A percentile compares a stretch with the other conserved stretches of the same genome.
Conservation (phyloP, 2,113 vertebrate genomes). For the Myodes glareolus region DNA sequence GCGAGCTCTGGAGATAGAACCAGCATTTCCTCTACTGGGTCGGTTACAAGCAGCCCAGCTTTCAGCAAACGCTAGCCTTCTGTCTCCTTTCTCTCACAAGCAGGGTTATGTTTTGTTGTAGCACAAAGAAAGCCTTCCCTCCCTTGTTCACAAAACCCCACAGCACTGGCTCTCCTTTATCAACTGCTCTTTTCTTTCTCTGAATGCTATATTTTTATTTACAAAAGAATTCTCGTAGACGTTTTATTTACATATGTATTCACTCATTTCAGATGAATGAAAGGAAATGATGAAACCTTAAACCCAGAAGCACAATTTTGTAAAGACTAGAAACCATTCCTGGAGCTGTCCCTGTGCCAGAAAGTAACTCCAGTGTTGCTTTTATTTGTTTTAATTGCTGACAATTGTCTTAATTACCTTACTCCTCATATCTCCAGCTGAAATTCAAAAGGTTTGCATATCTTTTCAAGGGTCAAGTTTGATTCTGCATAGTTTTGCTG, state of each 20-base stretch:
- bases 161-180: slow-evolving; percentile 81
- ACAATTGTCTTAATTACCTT: slow-evolving; percentile 47
- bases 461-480: slow-evolving; percentile 34
- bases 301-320: slow-evolving; percentile 63
- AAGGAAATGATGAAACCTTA: slow-evolving; percentile 54
- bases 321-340: slow-evolving; percentile 27
- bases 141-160: slow-evolving; percentile 83
- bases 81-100: slow-evolving; percentile 84
- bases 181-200: slow-evolving; percentile 86
- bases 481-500: slow-evolving; percentile 53
- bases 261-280: slow-evolving; percentile 65
- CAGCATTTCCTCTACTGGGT: slow-evolving; percentile 82
- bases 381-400: slow-evolving; percentile 50
- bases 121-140: slow-evolving; percentile 87
- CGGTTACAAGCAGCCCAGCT: slow-evolving; percentile 82
- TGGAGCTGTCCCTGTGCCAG: slow-evolving; percentile 54
- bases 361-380: slow-evolving; percentile 58
- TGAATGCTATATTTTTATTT: slow-evolving; percentile 83
- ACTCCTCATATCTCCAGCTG: neutral
- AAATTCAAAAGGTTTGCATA: slow-evolving; percentile 27
- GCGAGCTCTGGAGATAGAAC: slow-evolving; percentile 77
- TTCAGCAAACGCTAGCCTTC: slow-evolving; percentile 85
- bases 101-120: slow-evolving; percentile 85
- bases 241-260: slow-evolving; percentile 86
- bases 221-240: slow-evolving; percentile 74